Evolutionary conservation across 1,140 invertebrate species (phyloP).

Genomic region (Pseudomyrmex gracilis): DNA sequence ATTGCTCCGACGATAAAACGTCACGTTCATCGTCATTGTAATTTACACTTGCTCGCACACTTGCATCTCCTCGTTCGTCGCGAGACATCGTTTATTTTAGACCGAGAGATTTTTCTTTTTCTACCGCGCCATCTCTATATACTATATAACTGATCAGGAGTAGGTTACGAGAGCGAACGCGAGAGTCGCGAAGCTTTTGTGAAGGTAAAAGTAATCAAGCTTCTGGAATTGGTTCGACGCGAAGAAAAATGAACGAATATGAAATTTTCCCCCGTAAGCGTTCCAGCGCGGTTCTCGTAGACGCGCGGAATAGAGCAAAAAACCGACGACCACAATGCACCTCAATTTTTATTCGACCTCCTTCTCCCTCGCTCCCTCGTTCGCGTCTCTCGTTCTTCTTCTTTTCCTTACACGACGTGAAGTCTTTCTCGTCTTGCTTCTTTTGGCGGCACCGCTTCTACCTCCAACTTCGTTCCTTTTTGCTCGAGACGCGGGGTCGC

Average conservation of each 20-base stretch:
- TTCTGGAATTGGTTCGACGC: conserved; percentile 74
- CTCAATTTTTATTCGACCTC: conserved; percentile 76
- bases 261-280: conserved; percentile 76
- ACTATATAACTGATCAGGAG: neutral
- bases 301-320: conserved; percentile 56
- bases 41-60: conserved; percentile 5
- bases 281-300: conserved; percentile 45
- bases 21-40: conserved; percentile 10
- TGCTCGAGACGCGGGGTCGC: conserved; percentile 44
- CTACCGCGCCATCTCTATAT: neutral
- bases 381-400: conserved; percentile 18
- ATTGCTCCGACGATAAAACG: neutral
- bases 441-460: conserved; percentile 30
- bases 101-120: conserved; percentile 3
- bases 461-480: conserved; percentile 64
- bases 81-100: conserved; percentile 21
- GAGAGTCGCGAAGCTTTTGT: conserved; percentile 53
- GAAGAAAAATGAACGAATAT: conserved; percentile 71
- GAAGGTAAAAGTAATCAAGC: conserved; percentile 76
- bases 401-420: conserved; percentile 33
- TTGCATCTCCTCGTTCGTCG: neutral
- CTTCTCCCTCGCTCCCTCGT: conserved; percentile 36
- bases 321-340: conserved; percentile 74
- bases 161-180: conserved; percentile 31
- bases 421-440: conserved; percentile 59